Conservation (phyloP, 1,140 invertebrate genomes). For the Agrilus planipennis region DNA sequence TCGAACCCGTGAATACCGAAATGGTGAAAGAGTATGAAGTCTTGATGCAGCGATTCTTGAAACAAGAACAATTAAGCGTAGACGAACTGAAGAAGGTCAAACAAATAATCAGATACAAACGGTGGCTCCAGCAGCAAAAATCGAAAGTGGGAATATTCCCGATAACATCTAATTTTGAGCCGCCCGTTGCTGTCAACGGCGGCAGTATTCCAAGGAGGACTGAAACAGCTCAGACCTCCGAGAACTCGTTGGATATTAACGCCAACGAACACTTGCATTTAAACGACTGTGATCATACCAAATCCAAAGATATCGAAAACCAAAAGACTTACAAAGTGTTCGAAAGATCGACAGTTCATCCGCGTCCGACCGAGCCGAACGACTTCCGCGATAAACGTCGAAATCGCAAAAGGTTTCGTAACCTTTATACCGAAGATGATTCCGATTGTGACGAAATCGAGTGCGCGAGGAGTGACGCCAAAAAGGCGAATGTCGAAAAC, state of each 20-base stretch:
- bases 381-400: not conserved
- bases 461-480: not conserved
- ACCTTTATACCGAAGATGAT: not conserved
- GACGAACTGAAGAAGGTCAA: slow-evolving; percentile 23
- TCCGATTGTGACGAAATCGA: not conserved
- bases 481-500: not conserved
- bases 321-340: too few relatives aligned
- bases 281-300: not conserved
- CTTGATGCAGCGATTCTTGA: slow-evolving; percentile 21
- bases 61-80: slow-evolving; percentile 16
- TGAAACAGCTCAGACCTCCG: not conserved
- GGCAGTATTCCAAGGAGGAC: not conserved
- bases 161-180: too few relatives aligned
- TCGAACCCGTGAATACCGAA: too few relatives aligned
- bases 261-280: not conserved
- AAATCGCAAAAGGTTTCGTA: not conserved
- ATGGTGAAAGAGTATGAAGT: slow-evolving; percentile 11
- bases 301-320: not conserved
- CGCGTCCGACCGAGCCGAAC: not conserved
- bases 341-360: not conserved
- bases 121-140: slow-evolving; percentile 3
- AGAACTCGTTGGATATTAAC: not conserved
- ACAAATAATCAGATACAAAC: slow-evolving; percentile 24
- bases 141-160: too few relatives aligned
- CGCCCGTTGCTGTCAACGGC: too few relatives aligned